phyloP scores from a whole-genome alignment of 92 coral and sea anemone species.

The Meandrina meandrites region DNA sequence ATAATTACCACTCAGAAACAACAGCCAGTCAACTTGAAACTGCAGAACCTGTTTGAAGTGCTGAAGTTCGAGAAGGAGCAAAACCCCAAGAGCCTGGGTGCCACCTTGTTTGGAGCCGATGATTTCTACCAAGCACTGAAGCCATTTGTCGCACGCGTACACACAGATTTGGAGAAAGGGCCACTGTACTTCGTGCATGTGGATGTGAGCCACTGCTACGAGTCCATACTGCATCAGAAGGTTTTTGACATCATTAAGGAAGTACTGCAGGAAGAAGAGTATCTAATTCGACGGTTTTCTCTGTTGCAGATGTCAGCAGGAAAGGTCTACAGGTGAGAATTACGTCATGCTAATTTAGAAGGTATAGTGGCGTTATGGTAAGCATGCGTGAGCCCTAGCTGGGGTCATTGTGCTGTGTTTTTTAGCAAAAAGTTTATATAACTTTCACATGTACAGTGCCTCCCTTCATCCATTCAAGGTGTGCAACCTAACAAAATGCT shows the following conservation, averaged over 20 bases:
- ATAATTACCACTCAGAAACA: slow-evolving; percentile 1
- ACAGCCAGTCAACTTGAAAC: slow-evolving; percentile 65
- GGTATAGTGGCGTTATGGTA: not conserved
- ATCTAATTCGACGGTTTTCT: slow-evolving; percentile 68
- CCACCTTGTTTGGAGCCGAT: slow-evolving; percentile 72
- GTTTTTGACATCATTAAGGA: slow-evolving; percentile 68
- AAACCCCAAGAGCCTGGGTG: slow-evolving; percentile 46
- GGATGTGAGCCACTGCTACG: slow-evolving; percentile 80
- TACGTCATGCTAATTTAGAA: not conserved
- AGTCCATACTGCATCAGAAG: slow-evolving; percentile 77
- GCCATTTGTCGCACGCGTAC: slow-evolving; percentile 48
- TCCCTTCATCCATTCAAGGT: not conserved
- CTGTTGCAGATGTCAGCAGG: slow-evolving; percentile 33
- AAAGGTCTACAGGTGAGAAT: slow-evolving; percentile 4
- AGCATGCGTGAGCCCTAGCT: not conserved
- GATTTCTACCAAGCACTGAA: slow-evolving; percentile 63
- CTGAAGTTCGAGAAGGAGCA: slow-evolving; percentile 67
- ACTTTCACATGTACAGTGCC: too few species aligned
- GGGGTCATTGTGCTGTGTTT: not conserved
- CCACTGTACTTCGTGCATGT: slow-evolving; percentile 76
- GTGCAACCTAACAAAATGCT: not conserved
- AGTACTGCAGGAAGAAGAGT: slow-evolving; percentile 78
- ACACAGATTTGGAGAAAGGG: slow-evolving; percentile 22
- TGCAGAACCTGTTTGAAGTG: slow-evolving; percentile 69
- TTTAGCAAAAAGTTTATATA: not conserved